Evolutionary conservation across 2,888 invertebrate species (phyloP), one percentile per base, ranked within the genome.

Genomic region (Drosophila leonis): DNA sequence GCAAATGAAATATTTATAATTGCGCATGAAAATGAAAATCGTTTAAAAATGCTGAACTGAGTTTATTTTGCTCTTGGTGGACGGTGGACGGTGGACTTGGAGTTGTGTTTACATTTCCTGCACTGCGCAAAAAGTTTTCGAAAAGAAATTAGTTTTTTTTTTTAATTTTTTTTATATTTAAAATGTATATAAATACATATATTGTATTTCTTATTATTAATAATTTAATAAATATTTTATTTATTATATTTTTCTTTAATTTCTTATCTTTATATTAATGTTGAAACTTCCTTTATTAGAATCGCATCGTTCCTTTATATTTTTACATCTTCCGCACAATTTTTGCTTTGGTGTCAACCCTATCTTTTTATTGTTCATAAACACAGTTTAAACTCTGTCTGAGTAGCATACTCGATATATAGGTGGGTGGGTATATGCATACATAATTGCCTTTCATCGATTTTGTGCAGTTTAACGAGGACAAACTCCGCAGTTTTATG

Each of bases 401-500:
- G 31, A 29, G 18, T 54, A 51, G 48, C 31, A 27, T 4, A 39
- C 20, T 24, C 42, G 15, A 63, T 55, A 55, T 79, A 35, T 54
- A 2, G 54, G 18, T 12, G 15, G n/a, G 27, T 12, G 15, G 15
- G 27, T n/a, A 20, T 4, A 65, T 73, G 83, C 76, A 81, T 81
- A 60, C 42, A 66, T 68, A 64, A 79, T 78, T 65, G 55, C 46
- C 35, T 70, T 66, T 74, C 51, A 75, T 72, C 75, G 78, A 82
- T 82, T 80, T 75, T 78, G 54, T 61, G 66, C 70, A 66, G 59
- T 66, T 77, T 54, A 63, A 65, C 48, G 64, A 54, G 67, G 59
- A 60, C 55, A 72, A 56, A 10, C 46, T 33, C 8, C 4, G 52
- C 63, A 46, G 44, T 80, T 80, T 84, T 82, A 84, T 84, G 83